Percentiles rank a stretch among this genome's conserved stretches.
Evolutionary conservation across 1,140 invertebrate genomes (phyloP).

Genomic region (Frieseomelitta varia): DNA sequence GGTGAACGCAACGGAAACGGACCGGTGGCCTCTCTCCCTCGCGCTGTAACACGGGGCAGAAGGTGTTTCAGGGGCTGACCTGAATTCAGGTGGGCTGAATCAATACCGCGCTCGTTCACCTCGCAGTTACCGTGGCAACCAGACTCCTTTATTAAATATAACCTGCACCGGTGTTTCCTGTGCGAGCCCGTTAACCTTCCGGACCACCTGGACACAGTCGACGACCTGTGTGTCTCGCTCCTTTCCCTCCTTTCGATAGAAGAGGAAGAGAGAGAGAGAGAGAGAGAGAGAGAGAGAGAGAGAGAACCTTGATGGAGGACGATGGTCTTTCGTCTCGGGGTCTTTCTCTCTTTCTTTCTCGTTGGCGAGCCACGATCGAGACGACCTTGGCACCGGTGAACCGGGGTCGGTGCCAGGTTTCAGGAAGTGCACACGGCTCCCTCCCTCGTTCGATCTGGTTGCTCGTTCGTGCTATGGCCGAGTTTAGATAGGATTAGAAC

Average conservation of each 20-base stretch:
- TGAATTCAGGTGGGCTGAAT: slow-evolving; percentile 82
- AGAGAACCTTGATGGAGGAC: slow-evolving; percentile 7
- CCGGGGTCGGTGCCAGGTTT: slow-evolving; percentile 41
- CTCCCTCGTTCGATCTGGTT: neutral
- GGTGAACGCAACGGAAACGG: slow-evolving; percentile 40
- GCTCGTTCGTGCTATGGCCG: neutral
- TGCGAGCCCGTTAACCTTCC: slow-evolving; percentile 8
- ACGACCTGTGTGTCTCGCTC: slow-evolving; percentile 10
- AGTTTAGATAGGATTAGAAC: neutral
- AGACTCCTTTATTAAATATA: slow-evolving; percentile 82
- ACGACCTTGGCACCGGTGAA: slow-evolving; percentile 38
- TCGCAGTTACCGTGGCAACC: slow-evolving; percentile 80
- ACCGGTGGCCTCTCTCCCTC: neutral
- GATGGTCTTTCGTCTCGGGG: neutral
- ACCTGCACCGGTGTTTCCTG: slow-evolving; percentile 65
- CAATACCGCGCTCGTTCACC: slow-evolving; percentile 81
- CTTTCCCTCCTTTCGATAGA: neutral
- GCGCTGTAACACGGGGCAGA: slow-evolving; percentile 66
- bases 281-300: too few relatives aligned
- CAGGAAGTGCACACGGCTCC: slow-evolving; percentile 9
- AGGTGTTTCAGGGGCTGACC: slow-evolving; percentile 81
- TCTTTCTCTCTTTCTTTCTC: neutral
- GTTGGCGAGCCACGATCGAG: neutral
- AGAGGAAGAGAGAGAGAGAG: neutral
- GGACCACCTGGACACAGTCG: slow-evolving; percentile 28